These are phyloP conservation scores for Dendrophyllia cribrosa DNA, from an alignment of 64 coral and sea anemone genomes.

Conservation along the genomic window DNA sequence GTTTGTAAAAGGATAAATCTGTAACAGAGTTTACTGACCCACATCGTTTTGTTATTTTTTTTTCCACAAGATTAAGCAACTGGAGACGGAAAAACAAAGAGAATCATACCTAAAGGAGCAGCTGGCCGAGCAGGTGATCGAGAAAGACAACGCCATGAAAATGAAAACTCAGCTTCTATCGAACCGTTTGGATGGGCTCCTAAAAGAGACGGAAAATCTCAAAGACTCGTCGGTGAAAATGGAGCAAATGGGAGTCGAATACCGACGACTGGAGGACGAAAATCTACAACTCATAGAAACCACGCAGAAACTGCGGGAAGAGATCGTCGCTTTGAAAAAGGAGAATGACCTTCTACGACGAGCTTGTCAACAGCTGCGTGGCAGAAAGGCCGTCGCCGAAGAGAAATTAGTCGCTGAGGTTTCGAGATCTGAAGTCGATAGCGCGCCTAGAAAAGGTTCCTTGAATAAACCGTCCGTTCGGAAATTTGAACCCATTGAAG, in stretches of 20 bases:
- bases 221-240: constrained; percentile 18
- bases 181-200: constrained; percentile 11
- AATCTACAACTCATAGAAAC: constrained; percentile 66
- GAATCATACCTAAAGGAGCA: constrained; percentile 19
- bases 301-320: constrained; percentile 74
- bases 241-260: constrained; percentile 42
- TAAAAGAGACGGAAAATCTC: constrained; percentile 51
- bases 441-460: not conserved
- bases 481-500: constrained; percentile 1
- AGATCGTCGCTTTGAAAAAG: constrained; percentile 75
- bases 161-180: constrained; percentile 14
- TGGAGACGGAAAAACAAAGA: constrained; percentile 20
- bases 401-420: constrained; percentile 21
- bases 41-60: no score
- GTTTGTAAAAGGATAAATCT: no score
- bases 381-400: constrained; percentile 52
- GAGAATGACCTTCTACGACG: constrained; percentile 81
- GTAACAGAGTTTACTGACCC: no score
- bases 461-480: not conserved
- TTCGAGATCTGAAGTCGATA: constrained; percentile 5
- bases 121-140: constrained; percentile 19
- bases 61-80: constrained; percentile 1
- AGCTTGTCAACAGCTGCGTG: constrained; percentile 80
- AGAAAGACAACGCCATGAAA: constrained; percentile 53
- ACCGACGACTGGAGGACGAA: constrained; percentile 68